A percentile compares a stretch with the other conserved stretches of the same genome.
Conservation (phyloP, 2,888 invertebrate genomes). For the Charanyca ferruginea region DNA sequence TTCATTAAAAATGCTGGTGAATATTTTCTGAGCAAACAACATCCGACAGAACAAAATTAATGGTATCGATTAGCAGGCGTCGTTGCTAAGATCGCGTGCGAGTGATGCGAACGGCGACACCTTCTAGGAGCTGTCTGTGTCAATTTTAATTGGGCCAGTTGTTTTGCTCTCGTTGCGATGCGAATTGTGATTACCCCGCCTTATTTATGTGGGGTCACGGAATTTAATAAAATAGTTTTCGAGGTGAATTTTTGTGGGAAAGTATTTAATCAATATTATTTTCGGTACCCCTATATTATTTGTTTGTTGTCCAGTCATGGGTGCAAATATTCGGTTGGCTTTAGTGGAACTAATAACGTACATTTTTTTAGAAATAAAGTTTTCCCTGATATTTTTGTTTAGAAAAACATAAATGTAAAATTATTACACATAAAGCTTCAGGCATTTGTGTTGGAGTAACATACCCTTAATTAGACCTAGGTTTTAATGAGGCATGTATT, state of each 20-base stretch:
- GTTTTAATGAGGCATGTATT: conserved; percentile 7
- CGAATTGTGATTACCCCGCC: conserved; percentile 79
- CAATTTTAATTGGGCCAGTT: conserved; percentile 89
- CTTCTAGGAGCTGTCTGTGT: conserved; percentile 86
- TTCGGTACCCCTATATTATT: conserved; percentile 49
- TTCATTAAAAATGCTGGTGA: conserved; percentile 81
- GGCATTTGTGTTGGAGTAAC: not conserved
- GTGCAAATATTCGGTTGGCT: conserved; percentile 36
- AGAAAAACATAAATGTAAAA: not conserved
- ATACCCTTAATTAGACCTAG: not conserved
- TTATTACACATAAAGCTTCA: not conserved
- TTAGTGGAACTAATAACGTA: conserved; percentile 25
- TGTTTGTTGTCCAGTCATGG: conserved; percentile 39
- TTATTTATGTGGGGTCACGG: conserved; percentile 87
- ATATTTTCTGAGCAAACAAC: conserved; percentile 81
- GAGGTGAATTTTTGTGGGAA: conserved; percentile 53
- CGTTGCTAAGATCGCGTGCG: conserved; percentile 87
- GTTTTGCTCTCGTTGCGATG: conserved; percentile 84
- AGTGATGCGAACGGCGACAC: conserved; percentile 83
- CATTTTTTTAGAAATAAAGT: conserved; percentile 14
- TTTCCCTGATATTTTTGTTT: not conserved
- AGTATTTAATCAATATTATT: conserved; percentile 54
- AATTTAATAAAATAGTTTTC: conserved; percentile 72
- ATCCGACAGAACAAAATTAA: conserved; percentile 87
- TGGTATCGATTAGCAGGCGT: conserved; percentile 87